Evolutionary conservation across 1,140 invertebrate species (phyloP).

Genomic region (Euglossa dilemma): DNA sequence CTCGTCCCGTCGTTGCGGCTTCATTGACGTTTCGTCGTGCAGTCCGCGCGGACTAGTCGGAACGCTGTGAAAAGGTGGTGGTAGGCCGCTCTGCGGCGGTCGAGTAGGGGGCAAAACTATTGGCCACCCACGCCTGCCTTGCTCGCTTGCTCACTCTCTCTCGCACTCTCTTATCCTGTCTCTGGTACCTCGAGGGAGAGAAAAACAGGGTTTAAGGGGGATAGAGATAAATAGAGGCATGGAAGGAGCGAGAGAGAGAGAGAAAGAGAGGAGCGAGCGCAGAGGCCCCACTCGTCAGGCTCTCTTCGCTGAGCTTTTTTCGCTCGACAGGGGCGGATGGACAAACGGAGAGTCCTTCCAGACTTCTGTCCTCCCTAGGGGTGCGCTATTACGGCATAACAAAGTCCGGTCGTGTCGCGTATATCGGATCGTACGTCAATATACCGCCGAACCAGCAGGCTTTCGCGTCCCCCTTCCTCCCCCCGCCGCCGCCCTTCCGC

Average conservation of each 20-base stretch:
- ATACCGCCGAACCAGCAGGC: constrained; percentile 62
- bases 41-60: constrained; percentile 73
- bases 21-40: constrained; percentile 51
- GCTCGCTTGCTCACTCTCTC: constrained; percentile 39
- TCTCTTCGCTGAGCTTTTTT: constrained; percentile 73
- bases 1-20: background rate
- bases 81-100: constrained; percentile 58
- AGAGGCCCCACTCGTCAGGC: constrained; percentile 71
- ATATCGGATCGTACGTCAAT: constrained; percentile 78
- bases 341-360: constrained; percentile 70
- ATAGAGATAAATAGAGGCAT: constrained; percentile 36
- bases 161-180: constrained; percentile 54
- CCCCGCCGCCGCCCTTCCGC: constrained; percentile 31
- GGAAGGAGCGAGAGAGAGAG: constrained; percentile 36
- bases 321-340: constrained; percentile 67
- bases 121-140: constrained; percentile 79
- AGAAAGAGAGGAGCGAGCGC: constrained; percentile 32
- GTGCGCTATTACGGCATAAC: constrained; percentile 78
- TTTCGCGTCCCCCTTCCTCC: constrained; percentile 44
- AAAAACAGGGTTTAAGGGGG: constrained; percentile 70
- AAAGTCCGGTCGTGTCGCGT: constrained; percentile 77
- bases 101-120: constrained; percentile 78
- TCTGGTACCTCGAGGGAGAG: constrained; percentile 52
- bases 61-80: constrained; percentile 49
- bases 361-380: constrained; percentile 74